Base-by-base conservation (phyloP, 1,140 invertebrate genomes). In the Parasteatoda tepidariorum region DNA sequence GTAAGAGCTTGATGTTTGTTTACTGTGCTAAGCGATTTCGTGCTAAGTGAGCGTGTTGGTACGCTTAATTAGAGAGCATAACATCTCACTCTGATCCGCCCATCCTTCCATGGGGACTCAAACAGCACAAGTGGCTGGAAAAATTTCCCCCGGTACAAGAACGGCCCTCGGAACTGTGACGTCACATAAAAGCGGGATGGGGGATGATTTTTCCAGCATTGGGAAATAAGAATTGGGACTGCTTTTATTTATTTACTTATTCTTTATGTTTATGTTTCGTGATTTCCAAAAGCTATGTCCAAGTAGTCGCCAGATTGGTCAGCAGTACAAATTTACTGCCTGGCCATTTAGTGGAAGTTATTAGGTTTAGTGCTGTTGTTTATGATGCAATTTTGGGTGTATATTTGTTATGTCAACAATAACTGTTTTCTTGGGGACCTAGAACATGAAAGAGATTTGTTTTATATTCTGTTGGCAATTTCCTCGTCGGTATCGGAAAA, bases 61-160 rank as follows among this genome's bases (percentile, higher is more conserved):
- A 15, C 34, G 31, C 57, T 75, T 55, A 75, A 75, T 75, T 75
- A 75, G 31, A n/a, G 57, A n/a, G 30, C 30, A 61, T 26, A 26
- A 31, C 38, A 31, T 48, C 48, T 57, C 28, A 57, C 41, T 55
- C 28, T 11, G 26, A 38, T 71, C 24, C 71, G 28, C 24, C 59
- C 33, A n/a, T n/a, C 74, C 41, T 26, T 66, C 24, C 38, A 38
- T n/a, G 41, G 34, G 38, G 61, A 57, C 74, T 48, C 34, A 54
- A 78, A 78, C 61, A 62, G 64, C 67, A 57, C 74, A 66, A 78
- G 74, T 78, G 74, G 61, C 74, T 66, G 74, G 33, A 67, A 67
- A 55, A 31, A 67, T 55, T 48, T 28, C 62, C 75, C 33, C 26
- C 62, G 54, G 31, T 38, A 33, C 15, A 59, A 13, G 28, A 61